Percentiles rank a stretch among this genome's conserved stretches.
These are phyloP conservation scores for Apodemus agrarius DNA, from an alignment of 2,797 vertebrate species.

Conservation along the genomic window DNA sequence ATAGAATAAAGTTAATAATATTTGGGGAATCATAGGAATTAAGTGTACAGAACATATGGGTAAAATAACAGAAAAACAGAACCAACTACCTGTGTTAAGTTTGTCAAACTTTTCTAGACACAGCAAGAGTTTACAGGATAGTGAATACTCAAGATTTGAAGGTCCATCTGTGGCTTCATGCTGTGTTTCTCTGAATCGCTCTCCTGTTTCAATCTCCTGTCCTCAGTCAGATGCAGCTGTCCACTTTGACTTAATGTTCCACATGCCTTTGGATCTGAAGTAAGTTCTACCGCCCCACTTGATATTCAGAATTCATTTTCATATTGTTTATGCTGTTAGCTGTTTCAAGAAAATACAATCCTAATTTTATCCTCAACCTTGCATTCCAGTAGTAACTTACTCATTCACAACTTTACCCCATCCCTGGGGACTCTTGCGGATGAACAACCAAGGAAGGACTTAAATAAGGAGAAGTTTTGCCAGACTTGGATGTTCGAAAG, in stretches of 20 bases:
- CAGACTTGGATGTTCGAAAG: background rate
- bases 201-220: background rate
- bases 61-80: background rate
- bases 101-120: no score
- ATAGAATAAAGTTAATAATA: background rate
- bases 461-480: background rate
- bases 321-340: background rate
- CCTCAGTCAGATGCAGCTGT: background rate
- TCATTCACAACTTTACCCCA: background rate
- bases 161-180: background rate
- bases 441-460: background rate
- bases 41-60: background rate
- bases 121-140: background rate
- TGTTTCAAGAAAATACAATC: background rate
- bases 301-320: background rate
- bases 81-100: background rate
- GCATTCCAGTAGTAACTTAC: background rate
- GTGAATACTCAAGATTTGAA: background rate
- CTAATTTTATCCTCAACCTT: background rate
- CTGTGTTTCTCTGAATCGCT: background rate
- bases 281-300: background rate
- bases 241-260: constrained; percentile 4
- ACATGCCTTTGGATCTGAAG: background rate
- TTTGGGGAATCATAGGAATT: background rate
- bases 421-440: background rate